Evolutionary conservation across 1,140 invertebrate genomes (phyloP), one percentile per base, ranked within the genome.

Genomic region (Bombus haemorrhoidalis): DNA sequence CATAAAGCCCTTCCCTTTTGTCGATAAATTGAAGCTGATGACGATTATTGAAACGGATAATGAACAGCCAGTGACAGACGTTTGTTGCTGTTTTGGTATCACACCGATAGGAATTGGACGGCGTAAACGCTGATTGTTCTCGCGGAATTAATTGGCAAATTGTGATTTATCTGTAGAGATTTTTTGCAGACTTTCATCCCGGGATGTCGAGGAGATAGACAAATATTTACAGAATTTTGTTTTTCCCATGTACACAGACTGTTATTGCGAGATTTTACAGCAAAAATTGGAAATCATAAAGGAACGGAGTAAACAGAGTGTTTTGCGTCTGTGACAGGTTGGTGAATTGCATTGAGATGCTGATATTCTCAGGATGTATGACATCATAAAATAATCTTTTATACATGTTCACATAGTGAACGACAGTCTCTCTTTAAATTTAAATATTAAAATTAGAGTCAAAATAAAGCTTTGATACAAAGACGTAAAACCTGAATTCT

Each of bases 201-300:
- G 3, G 12, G 0, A 62, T 62, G 12, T n/a, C 59, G 28, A n/a
- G 3, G 2, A n/a, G 59, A 62, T 62, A 62, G 28, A n/a, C 9
- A 62, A 62, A 62, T 62, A 62, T 62, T 62, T 62, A 13, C 59
- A n/a, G 59, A 62, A n/a, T 62, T 59, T 62, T 37, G 32, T 34
- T 68, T 18, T 5, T 37, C n/a, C 32, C 13, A 0, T 22, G 47
- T 22, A 53, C 18, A 53, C n/a, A n/a, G 4, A 13, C n/a, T 66
- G 64, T n/a, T 66, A 66, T 66, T 66, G 64, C n/a, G n/a, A 66
- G n/a, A 66, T 66, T 66, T 66, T 66, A 32, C n/a, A 66, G 64
- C 1, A 34, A 34, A 66, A 66, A n/a, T n/a, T 66, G n/a, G 5
- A 2, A 32, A 13, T 15, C n/a, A 2, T 15, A 32, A 1, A 32